Base-by-base conservation (phyloP, 2,888 invertebrate species). In the Rhaphigaster nebulosa region DNA sequence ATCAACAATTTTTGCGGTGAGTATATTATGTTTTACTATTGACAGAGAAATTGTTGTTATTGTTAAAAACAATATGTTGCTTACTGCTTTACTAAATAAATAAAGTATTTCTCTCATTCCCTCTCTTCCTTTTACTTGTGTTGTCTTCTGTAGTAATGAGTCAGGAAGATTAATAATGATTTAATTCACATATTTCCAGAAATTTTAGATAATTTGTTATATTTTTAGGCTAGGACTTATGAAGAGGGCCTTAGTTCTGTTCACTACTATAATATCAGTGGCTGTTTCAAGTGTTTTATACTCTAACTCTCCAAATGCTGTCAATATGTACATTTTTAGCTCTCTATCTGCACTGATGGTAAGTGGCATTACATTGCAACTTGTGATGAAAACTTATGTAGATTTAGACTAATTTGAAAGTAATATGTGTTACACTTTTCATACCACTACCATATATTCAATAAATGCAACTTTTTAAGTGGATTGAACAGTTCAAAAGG, bases 241-340 rank as follows among this genome's bases (percentile, higher is more conserved):
- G 91, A 95, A 95, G 93, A 94, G 96, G 91, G 95, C 96, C 26
- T 95, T 95, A 87, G 94, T 95, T 90, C 94, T 96, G 91, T 95
- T 96, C 93, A 94, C 95, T 92, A 94, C 95, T 91, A 95, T 96
- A 92, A 94, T 95, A 70, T 93, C 94, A 90, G 95, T 95, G 93
- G 95, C 95, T 92, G 94, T 95, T 84, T 95, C 95, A 92, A 96
- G 96, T 92, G 95, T 96, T 91, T 94, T 95, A 92, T 96, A 96
- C 93, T 95, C 96, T 92, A 96, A 96, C 93, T 94, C 95, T 90
- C 94, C 94, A 91, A 95, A 95, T 92, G 94, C 95, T 92, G 94
- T 95, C 38, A 96, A 95, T 94, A 98, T 98, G 94, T 96, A 98
- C 60, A 95, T 93, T 91, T 97, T 95, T 89, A 99, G 94, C 90